Base-by-base conservation (phyloP, 2,113 vertebrate genomes). In the Pelecanus crispus region DNA sequence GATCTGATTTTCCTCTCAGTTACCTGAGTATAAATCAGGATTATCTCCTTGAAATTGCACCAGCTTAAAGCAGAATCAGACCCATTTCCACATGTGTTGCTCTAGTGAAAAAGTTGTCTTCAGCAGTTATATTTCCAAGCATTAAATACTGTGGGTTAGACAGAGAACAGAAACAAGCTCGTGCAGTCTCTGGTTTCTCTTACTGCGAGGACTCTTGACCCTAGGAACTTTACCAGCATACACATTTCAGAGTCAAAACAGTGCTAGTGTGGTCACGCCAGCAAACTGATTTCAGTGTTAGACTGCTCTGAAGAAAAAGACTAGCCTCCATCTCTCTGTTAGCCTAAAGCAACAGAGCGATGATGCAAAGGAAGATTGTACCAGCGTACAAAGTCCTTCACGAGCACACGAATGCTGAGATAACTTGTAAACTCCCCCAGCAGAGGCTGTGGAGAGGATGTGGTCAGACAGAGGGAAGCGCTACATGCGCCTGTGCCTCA, bases 1-100 rank as follows among this genome's bases (percentile, higher is more conserved):
- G 66, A 65, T 79, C 53, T 77, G 73, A 92, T 82, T 96, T 94
- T 87, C 81, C 22, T 92, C 68, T 83, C 80, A 44, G 68, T 84
- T 92, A 90, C 72, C 49, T 6, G 6, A 84, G 56, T 53, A 65
- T 74, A 92, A 91, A 81, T 91, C 73, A 82, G 73, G 77, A 93
- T 84, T 75, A 61, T 17, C 10, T 52, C 65, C 34, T 68, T 88
- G 77, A 89, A 91, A 94, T 22, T 81, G 13, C 24, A 89, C 31
- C 28, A 72, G 6, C 1, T 79, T 81, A 89, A 61, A 79, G 77
- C 9, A 89, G 81, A 89, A 79, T 56, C 62, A 42, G 49, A 32
- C 7, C 19, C 19, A 31, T 53, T 89, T 81, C 36, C 22, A 68
- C 18, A n/a, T 12, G 25, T 52, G 31, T 34, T 84, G 22, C 32